These are phyloP conservation scores for Stomorhina lunata DNA, from an alignment of 2,888 invertebrate species.

Conservation along the genomic window DNA sequence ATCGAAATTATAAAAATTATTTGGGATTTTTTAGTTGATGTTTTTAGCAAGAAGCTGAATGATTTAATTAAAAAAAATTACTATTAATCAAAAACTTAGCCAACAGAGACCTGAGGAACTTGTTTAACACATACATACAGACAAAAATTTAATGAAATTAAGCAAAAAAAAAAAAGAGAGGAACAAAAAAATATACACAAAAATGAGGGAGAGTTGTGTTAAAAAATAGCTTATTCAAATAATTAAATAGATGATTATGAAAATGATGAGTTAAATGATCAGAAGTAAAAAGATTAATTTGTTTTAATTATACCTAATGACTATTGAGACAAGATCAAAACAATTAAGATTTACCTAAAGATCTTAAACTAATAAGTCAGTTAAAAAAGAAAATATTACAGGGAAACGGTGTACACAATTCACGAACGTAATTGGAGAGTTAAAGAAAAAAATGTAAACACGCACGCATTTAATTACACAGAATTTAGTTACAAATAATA, in stretches of 20 bases:
- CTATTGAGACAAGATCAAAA: conserved; percentile 52
- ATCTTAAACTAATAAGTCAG: conserved; percentile 53
- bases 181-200: conserved; percentile 21
- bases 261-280: conserved; percentile 6
- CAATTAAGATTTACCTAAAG: conserved; percentile 56
- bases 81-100: conserved; percentile 49
- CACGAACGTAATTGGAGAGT: neutral
- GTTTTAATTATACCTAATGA: conserved; percentile 51
- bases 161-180: neutral
- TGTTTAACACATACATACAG: conserved; percentile 32
- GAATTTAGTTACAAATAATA: conserved; percentile 19
- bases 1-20: neutral
- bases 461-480: conserved; percentile 28
- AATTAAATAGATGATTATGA: conserved; percentile 10
- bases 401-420: conserved; percentile 5
- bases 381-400: conserved; percentile 17
- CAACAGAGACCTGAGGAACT: conserved; percentile 61
- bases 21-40: neutral
- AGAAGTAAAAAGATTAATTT: conserved; percentile 23
- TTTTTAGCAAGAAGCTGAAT: neutral
- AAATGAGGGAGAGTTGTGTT: neutral
- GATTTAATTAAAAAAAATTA: conserved; percentile 17
- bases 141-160: conserved; percentile 21
- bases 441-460: neutral
- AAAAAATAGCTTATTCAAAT: neutral